Evolutionary conservation across 2,113 vertebrate genomes (phyloP).

Genomic region (Thalassarche chlororhynchos): DNA sequence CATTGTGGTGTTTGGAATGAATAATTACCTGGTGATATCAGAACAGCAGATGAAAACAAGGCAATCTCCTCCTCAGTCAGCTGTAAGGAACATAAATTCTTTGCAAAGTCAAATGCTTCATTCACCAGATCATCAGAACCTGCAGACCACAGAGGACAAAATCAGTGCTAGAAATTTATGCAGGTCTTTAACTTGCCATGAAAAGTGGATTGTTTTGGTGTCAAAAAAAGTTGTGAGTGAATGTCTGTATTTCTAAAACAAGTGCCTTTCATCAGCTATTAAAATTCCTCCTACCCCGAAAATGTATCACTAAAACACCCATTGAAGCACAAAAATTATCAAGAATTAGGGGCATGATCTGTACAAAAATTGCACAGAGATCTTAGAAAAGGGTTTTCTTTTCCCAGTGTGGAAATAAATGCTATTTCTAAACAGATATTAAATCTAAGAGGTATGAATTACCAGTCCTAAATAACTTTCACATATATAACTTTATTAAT

Average conservation of each 20-base stretch:
- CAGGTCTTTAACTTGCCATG: not conserved
- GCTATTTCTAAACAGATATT: not conserved
- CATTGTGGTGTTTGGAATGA: not conserved
- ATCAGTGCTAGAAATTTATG: constrained; percentile 8
- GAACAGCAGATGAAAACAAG: constrained; percentile 96
- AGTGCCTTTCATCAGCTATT: not conserved
- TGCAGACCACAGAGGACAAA: constrained; percentile 62
- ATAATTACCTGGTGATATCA: constrained; percentile 95
- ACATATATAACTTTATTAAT: not conserved
- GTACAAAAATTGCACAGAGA: not conserved
- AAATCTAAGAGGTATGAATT: not conserved
- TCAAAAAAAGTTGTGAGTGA: not conserved
- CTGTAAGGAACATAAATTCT: constrained; percentile 96
- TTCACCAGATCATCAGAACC: constrained; percentile 97
- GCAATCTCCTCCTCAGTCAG: constrained; percentile 98
- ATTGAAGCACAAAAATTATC: not conserved
- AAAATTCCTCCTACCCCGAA: not conserved
- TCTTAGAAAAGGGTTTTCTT: not conserved
- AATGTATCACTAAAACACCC: not conserved
- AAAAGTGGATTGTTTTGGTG: not conserved
- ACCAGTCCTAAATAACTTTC: not conserved
- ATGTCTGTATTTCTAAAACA: not conserved
- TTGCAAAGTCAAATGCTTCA: constrained; percentile 97
- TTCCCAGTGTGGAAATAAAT: not conserved
- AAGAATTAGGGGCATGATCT: not conserved